Percentiles rank a stretch among this genome's conserved stretches.
Evolutionary conservation across 2,797 vertebrate species (phyloP).

Genomic region (Myiotriccus ornatus): DNA sequence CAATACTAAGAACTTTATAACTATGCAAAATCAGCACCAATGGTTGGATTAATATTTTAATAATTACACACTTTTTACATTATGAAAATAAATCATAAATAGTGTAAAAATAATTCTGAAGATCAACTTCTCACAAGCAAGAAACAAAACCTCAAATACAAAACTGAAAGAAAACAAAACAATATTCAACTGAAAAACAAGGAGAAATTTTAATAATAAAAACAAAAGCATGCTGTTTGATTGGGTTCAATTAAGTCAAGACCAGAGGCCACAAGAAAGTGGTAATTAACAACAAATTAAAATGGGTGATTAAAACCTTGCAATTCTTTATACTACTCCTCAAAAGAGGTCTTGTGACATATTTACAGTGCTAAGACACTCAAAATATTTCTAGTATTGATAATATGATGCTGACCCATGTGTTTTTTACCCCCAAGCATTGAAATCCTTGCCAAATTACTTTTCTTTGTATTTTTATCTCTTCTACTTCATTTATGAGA

Average conservation of each 20-base stretch:
- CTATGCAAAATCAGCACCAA: slow-evolving; percentile 64
- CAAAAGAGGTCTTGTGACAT: slow-evolving; percentile 55
- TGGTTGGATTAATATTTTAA: slow-evolving; percentile 78
- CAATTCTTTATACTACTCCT: slow-evolving; percentile 63
- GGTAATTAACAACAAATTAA: slow-evolving; percentile 65
- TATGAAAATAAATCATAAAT: slow-evolving; percentile 87
- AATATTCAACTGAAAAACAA: slow-evolving; percentile 70
- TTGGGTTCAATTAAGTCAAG: slow-evolving; percentile 53
- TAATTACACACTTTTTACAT: slow-evolving; percentile 86
- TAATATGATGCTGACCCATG: slow-evolving; percentile 43
- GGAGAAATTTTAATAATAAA: slow-evolving; percentile 66
- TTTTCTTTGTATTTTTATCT: slow-evolving; percentile 51
- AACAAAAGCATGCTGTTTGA: slow-evolving; percentile 63
- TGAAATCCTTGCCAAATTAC: slow-evolving; percentile 64
- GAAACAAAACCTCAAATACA: slow-evolving; percentile 74
- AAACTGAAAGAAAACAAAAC: slow-evolving; percentile 71
- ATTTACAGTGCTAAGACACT: slow-evolving; percentile 72
- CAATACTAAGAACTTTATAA: slow-evolving; percentile 60
- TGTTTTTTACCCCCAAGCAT: slow-evolving; percentile 23
- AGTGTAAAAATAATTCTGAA: slow-evolving; percentile 87
- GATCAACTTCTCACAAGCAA: slow-evolving; percentile 84
- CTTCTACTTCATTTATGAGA: slow-evolving; percentile 61
- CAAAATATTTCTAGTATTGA: slow-evolving; percentile 52
- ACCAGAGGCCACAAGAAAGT: slow-evolving; percentile 64
- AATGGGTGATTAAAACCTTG: slow-evolving; percentile 55